phyloP scores from a whole-genome alignment of 2,797 vertebrate genomes.

The Buphagus erythrorhynchus region DNA sequence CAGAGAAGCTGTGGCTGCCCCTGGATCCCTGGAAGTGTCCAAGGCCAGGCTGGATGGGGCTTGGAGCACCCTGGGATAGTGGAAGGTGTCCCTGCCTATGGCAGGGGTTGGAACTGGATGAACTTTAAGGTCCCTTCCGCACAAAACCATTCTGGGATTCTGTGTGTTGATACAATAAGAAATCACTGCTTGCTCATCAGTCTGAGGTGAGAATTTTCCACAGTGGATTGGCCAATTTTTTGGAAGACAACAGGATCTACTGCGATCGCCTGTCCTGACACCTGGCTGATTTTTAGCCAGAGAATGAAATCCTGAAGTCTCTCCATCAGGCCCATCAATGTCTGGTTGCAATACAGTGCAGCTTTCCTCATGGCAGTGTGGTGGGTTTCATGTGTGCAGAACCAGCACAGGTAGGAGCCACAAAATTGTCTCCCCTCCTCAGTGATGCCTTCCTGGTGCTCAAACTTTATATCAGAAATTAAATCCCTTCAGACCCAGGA shows the following conservation, averaged over 20 bases:
- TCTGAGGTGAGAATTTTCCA: not conserved
- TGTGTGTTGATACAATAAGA: accelerated
- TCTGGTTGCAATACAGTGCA: not conserved
- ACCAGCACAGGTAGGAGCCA: not conserved
- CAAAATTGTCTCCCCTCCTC: not conserved
- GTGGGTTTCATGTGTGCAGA: too few species aligned
- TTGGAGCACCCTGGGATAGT: not conserved
- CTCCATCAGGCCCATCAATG: not conserved
- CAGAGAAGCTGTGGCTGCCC: not conserved
- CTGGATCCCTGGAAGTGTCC: not conserved
- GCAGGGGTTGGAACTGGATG: accelerated
- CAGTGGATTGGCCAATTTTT: not conserved
- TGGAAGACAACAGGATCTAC: not conserved
- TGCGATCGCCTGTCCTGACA: not conserved
- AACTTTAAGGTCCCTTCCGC: accelerated
- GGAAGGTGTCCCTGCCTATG: not conserved
- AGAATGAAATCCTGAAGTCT: not conserved
- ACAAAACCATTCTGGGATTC: not conserved
- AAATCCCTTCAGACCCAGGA: not conserved
- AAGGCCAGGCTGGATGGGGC: accelerated
- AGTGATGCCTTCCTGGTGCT: not conserved
- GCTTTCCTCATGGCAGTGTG: not conserved
- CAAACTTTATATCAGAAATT: not conserved
- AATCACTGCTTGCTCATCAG: not conserved
- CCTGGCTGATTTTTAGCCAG: not conserved